Evolutionary conservation across 2,888 invertebrate species (phyloP), one percentile per base, ranked within the genome.

Genomic region (Drosophila koepferae): DNA sequence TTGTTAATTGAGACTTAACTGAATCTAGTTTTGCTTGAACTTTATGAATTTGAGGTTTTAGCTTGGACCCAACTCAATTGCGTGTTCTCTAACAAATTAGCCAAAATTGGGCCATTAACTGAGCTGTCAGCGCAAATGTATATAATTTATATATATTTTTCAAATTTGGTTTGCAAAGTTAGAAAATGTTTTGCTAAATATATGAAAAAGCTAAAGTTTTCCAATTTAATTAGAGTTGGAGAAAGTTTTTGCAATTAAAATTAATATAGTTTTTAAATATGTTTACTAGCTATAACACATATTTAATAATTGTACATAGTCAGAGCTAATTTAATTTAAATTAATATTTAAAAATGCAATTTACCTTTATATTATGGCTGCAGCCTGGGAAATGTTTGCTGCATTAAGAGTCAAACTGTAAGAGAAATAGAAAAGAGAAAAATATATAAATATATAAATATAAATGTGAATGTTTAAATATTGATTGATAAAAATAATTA

Each of bases 391-490:
- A 54, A 65, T 14, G 44, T 46, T 16, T n/a, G 12, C 31, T 56
- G 34, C 31, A 49, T 31, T 61, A 62, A 63, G 48, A 36, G 34
- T n/a, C 38, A 70, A 75, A 56, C 76, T 77, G 76, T 38, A 70
- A 69, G 10, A 10, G 8, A 31, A 20, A 31, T 16, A 20, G 10
- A 18, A 18, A 2, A 20, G 18, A 34, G 34, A 31, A 3, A 10
- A 12, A 7, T 12, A 18, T 20, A 36, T 18, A 10, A 12, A 7
- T 12, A 18, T 20, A 36, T 18, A 7, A 51, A 14, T 51, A 34
- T 51, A 20, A 34, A 28, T 3, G 23, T 23, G 23, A 23, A 28
- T 28, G 6, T 28, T 28, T 28, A 28, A 44, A 40, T 9, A 34
- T 34, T 34, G 2, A 34, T 9, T 2, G 0, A 34, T 34, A 34